Evolutionary conservation across 2,888 invertebrate genomes (phyloP), one percentile per base, ranked within the genome.

Genomic region (Diplazon laetatorius): DNA sequence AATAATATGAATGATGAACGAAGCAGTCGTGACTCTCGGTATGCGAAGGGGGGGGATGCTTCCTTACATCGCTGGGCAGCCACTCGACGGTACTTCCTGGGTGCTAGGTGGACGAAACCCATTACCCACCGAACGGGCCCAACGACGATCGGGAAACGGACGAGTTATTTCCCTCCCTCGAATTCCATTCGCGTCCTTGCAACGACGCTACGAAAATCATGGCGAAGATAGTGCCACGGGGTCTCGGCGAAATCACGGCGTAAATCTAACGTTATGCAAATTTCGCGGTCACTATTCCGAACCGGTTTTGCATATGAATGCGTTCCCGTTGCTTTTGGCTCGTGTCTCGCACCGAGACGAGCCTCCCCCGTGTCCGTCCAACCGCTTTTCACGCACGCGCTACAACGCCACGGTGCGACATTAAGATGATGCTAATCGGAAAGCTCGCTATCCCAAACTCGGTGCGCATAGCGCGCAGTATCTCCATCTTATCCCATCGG

Each of bases 231-330:
- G 50, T 30, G 71, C 62, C 66, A 55, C 66, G 70, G 71, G 55
- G 70, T 57, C 74, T 57, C 66, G 48, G 89, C 88, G 87, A 89
- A 90, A 90, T 90, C 89, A 89, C 89, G 71, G 46, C 75, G 88
- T 86, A 89, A 89, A 90, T 90, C 90, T 90, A 86, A 88, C 90
- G 87, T 89, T 91, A 90, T 90, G 91, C 85, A 91, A 89, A 90
- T 90, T 71, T 84, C 76, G 85, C 85, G 87, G 85, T 85, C 87
- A 87, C 87, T 87, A 87, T 87, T n/a, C 89, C 89, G 86, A 62
- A 76, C 75, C 86, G 87, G 86, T 86, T 91, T 91, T 90, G 89
- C 91, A 91, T 90, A 89, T 87, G 89, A 90, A 91, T 89, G 85
- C 85, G 82, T 72, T 82, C 46, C 66, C 44, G 68, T 63, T 48